Evolutionary conservation across 2,113 vertebrate genomes (phyloP).

Genomic region (Isichthys henryi): DNA sequence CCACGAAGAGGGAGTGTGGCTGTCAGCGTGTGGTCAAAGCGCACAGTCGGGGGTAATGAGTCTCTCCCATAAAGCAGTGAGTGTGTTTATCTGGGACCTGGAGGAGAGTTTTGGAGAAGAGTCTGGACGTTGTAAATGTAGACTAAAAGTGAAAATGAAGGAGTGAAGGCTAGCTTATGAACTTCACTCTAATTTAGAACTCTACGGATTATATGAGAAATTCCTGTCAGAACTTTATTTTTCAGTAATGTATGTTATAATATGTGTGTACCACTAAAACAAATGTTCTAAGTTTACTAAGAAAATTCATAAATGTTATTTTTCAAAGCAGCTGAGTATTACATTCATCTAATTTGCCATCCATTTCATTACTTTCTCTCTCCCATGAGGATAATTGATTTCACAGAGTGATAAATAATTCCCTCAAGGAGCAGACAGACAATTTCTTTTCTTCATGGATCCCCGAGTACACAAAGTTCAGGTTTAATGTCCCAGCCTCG

Average conservation of each 20-base stretch:
- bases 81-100: background rate
- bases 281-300: background rate
- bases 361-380: background rate
- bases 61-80: background rate
- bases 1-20: background rate
- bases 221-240: background rate
- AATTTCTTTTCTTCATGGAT: background rate
- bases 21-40: background rate
- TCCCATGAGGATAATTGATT: slow-evolving; percentile 47
- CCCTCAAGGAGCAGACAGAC: slow-evolving; percentile 40
- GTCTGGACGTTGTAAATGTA: background rate
- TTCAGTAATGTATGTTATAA: background rate
- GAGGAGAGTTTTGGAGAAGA: background rate
- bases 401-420: slow-evolving; percentile 51
- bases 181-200: background rate
- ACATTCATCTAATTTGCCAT: background rate
- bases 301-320: slow-evolving; percentile 4
- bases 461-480: background rate
- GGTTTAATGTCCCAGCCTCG: background rate
- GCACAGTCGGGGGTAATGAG: background rate
- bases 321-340: background rate
- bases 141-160: background rate
- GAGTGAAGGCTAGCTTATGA: background rate
- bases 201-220: background rate
- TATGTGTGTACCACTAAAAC: background rate